phyloP scores from a whole-genome alignment of 2,888 invertebrate species.

The Lucinisca nassula region DNA sequence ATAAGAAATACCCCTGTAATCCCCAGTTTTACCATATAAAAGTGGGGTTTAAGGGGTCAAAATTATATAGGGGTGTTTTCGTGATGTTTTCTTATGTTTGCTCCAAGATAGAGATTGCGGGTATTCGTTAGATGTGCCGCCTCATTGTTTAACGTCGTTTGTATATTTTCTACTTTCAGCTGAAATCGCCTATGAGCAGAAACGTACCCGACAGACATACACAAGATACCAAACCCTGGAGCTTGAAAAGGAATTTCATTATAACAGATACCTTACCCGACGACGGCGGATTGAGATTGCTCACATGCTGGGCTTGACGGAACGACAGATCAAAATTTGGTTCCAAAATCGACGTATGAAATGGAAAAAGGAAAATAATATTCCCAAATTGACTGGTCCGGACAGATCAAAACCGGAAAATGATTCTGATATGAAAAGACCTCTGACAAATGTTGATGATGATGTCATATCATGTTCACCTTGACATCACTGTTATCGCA shows the following conservation, averaged over 20 bases:
- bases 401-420: slow-evolving; percentile 77
- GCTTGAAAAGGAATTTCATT: slow-evolving; percentile 99
- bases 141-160: no score
- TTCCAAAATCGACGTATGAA: slow-evolving; percentile 99
- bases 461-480: slow-evolving; percentile 69
- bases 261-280: slow-evolving; percentile 99
- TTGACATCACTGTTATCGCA: slow-evolving; percentile 10
- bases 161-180: slow-evolving; percentile 64
- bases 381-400: slow-evolving; percentile 83
- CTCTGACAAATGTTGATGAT: slow-evolving; percentile 66
- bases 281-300: slow-evolving; percentile 99
- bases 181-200: slow-evolving; percentile 91
- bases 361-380: slow-evolving; percentile 89
- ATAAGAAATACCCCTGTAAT: no score
- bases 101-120: no score
- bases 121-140: no score
- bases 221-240: slow-evolving; percentile 99
- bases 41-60: no score
- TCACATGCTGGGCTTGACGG: slow-evolving; percentile 98
- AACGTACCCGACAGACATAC: slow-evolving; percentile 98
- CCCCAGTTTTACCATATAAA: no score
- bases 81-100: no score
- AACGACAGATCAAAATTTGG: slow-evolving; percentile 93
- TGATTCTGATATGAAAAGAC: slow-evolving; percentile 58
- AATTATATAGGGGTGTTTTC: no score